Base-by-base conservation (phyloP, 2,113 vertebrate species). In the Canis aureus region DNA sequence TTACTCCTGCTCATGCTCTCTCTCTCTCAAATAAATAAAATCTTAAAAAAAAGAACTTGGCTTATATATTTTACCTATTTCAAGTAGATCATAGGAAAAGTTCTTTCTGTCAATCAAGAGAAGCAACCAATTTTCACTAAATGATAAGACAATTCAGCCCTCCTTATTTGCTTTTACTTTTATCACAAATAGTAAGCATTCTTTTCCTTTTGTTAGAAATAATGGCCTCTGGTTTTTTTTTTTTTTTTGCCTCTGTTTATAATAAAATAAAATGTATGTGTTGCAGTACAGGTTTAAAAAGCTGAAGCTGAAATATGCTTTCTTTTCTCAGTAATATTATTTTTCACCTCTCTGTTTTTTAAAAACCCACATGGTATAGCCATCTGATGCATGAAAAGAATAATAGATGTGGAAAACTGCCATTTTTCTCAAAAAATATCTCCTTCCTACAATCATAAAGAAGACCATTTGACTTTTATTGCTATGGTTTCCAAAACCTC, bases 1-100 rank as follows among this genome's bases (percentile, higher is more conserved):
- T 17, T 32, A 8, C 67, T 8, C 32, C 67, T 4, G 66, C 32
- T 69, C 17, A 0, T n/a, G 32, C n/a, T 69, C 67, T 69, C 32
- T 35, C 67, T 29, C 43, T 43, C 32, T 67, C 66, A 67, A 32
- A 17, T 67, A 69, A 69, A 35, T 69, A 35, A 69, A 69, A 35
- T 35, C 66, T 35, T 84, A 20, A 69, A 69, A 13, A 67, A 69
- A 71, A 0, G 0, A 98, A 92, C 59, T 62, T 35, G 62, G 74
- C 94, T 97, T 95, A 92, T 91, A 74, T 51, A 32, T 95, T 97
- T 78, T 96, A 76, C 79, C 25, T n/a, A 60, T 85, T 98, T 97
- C 88, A 94, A 89, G 91, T 73, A 80, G 95, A 79, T n/a, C 57
- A 1, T 67, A 91, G 38, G 19, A 74, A 59, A 94, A 96, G 84